Conservation (phyloP, 2,113 vertebrate genomes). For the Zapus hudsonius region DNA sequence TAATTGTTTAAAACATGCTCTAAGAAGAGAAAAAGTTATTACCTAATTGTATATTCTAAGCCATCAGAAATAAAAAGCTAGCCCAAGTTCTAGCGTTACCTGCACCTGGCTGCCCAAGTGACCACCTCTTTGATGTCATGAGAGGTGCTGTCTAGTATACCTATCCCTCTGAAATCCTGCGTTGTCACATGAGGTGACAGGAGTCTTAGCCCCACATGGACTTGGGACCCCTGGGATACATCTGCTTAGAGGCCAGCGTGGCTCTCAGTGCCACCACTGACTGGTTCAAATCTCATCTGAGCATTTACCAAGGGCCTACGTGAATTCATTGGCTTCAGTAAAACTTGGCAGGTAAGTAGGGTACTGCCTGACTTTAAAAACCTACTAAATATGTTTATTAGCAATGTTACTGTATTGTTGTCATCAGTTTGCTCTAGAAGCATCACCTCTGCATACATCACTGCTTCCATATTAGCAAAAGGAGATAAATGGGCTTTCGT, state of each 20-base stretch:
- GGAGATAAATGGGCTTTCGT: neutral
- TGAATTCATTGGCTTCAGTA: constrained; percentile 70
- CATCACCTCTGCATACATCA: constrained; percentile 45
- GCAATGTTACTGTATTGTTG: constrained; percentile 60
- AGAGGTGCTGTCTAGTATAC: neutral
- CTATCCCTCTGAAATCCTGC: neutral
- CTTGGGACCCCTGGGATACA: neutral
- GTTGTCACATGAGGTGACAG: neutral
- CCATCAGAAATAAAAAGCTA: neutral
- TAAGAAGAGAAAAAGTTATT: neutral
- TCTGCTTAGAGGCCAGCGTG: neutral
- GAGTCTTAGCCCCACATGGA: neutral
- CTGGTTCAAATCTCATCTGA: constrained; percentile 52
- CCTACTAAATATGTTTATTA: constrained; percentile 72
- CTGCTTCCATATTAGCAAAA: constrained; percentile 7
- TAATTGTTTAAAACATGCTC: neutral
- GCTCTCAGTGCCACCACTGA: neutral
- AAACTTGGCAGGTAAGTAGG: constrained; percentile 65
- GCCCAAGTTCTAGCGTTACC: neutral
- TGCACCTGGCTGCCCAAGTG: neutral
- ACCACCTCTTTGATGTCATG: too few relatives aligned
- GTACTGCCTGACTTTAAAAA: constrained; percentile 63
- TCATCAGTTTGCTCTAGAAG: constrained; percentile 66
- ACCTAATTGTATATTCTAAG: neutral
- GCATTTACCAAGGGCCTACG: constrained; percentile 49